A percentile compares a stretch with the other conserved stretches of the same genome.
Evolutionary conservation across 1,140 invertebrate species (phyloP).

Genomic region (Drosophila ogumai): DNA sequence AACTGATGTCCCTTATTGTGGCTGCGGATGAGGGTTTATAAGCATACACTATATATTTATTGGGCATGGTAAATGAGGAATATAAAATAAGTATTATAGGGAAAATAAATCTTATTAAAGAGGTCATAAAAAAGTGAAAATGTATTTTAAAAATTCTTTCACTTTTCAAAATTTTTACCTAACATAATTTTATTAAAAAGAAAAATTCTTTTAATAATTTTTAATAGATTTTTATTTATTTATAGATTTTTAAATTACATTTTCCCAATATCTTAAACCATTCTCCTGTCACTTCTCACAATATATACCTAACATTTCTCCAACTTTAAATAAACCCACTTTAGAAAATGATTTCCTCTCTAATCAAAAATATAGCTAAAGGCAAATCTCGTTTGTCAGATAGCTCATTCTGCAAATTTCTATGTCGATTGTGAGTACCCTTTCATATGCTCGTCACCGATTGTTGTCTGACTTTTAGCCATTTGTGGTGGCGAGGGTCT

Average conservation of each 20-base stretch:
- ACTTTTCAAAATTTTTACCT: not conserved
- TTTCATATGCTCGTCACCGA: conserved; percentile 35
- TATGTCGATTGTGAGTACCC: conserved; percentile 5
- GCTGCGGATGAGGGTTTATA: not conserved
- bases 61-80: not conserved
- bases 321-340: not conserved
- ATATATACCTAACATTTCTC: conserved; percentile 1
- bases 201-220: no score
- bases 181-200: no score
- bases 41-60: not conserved
- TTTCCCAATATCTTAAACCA: no score
- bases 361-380: conserved; percentile 23
- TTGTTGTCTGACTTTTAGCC: conserved; percentile 44
- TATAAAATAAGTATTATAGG: not conserved
- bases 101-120: no score
- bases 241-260: no score
- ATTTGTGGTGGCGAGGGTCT: conserved; percentile 34
- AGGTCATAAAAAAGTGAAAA: no score
- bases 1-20: conserved; percentile 28
- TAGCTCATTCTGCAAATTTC: conserved; percentile 28
- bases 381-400: conserved; percentile 8
- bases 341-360: conserved; percentile 14
- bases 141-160: no score
- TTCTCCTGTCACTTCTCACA: not conserved
- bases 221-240: no score